A percentile compares a stretch with the other conserved stretches of the same genome.
Conservation (phyloP, 2,797 vertebrate genomes). For the Coregonus ussuriensis region DNA sequence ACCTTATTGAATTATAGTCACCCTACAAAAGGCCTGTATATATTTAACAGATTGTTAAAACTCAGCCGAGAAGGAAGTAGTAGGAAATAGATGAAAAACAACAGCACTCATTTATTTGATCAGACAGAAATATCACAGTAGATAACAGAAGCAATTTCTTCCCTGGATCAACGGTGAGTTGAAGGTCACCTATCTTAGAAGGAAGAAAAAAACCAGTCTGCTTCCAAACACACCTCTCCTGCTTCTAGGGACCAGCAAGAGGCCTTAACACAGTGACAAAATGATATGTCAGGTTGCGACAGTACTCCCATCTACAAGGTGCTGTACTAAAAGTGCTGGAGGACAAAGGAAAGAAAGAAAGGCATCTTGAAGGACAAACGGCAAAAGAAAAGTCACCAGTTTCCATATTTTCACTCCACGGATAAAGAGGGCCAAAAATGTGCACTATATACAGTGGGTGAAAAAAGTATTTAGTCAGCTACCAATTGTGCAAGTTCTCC, state of each 20-base stretch:
- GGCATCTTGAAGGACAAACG: neutral
- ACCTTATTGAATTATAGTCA: neutral
- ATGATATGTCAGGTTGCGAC: slow-evolving; percentile 7
- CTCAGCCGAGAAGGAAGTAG: neutral
- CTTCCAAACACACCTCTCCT: neutral
- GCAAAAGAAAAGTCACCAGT: neutral
- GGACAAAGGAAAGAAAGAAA: neutral
- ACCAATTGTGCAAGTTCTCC: no score
- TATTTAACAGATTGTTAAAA: neutral
- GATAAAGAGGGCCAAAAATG: neutral
- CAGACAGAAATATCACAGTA: slow-evolving; percentile 1
- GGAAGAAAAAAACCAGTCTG: slow-evolving; percentile 7
- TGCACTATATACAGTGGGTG: neutral
- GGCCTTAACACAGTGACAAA: slow-evolving; percentile 12
- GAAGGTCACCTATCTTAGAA: slow-evolving; percentile 34
- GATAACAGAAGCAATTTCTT: slow-evolving; percentile 36
- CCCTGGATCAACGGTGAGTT: slow-evolving; percentile 7
- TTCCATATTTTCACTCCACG: neutral
- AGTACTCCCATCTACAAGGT: slow-evolving; percentile 5
- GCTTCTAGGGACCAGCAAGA: neutral
- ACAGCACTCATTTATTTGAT: neutral
- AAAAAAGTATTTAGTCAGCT: no score
- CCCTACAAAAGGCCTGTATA: neutral
- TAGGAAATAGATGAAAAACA: neutral
- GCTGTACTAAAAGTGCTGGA: slow-evolving; percentile 1